phyloP scores from a whole-genome alignment of 2,113 vertebrate species.

The Ciconia boyciana region DNA sequence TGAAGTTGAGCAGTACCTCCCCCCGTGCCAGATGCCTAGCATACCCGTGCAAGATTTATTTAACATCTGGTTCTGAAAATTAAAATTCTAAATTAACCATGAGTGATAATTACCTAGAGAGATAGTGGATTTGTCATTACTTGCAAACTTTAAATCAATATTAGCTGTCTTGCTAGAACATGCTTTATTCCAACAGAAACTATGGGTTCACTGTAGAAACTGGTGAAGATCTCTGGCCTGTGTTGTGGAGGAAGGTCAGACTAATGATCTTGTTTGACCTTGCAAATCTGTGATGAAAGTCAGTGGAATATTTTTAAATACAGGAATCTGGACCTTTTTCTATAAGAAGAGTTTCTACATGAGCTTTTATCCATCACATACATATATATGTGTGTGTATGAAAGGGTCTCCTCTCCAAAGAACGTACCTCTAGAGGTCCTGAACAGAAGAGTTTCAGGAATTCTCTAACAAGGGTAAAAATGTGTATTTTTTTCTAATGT shows the following conservation, averaged over 20 bases:
- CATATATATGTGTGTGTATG: fast-evolving
- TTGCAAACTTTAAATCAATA: not conserved
- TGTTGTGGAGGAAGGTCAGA: not conserved
- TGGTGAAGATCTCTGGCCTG: not conserved
- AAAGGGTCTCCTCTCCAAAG: not conserved
- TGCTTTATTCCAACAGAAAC: not conserved
- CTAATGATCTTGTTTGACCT: not conserved
- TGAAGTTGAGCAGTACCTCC: not conserved
- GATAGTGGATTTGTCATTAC: not conserved
- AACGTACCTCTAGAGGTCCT: not conserved
- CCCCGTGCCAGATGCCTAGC: not conserved
- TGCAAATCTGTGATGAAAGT: not conserved
- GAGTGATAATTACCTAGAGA: slow-evolving; percentile 7
- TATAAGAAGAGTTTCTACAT: not conserved
- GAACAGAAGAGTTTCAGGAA: not conserved
- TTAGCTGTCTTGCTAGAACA: not conserved
- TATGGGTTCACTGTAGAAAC: not conserved
- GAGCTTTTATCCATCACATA: not conserved
- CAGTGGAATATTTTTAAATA: not conserved
- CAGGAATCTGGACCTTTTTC: not conserved
- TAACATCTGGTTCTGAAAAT: slow-evolving; percentile 24
- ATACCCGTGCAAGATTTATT: fast-evolving
- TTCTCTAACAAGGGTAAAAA: not conserved
- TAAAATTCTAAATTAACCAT: slow-evolving; percentile 7
- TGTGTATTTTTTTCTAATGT: fast-evolving